A percentile compares a stretch with the other conserved stretches of the same genome.
Conservation (phyloP, 2,797 vertebrate species). For the Acanthornis magna region DNA sequence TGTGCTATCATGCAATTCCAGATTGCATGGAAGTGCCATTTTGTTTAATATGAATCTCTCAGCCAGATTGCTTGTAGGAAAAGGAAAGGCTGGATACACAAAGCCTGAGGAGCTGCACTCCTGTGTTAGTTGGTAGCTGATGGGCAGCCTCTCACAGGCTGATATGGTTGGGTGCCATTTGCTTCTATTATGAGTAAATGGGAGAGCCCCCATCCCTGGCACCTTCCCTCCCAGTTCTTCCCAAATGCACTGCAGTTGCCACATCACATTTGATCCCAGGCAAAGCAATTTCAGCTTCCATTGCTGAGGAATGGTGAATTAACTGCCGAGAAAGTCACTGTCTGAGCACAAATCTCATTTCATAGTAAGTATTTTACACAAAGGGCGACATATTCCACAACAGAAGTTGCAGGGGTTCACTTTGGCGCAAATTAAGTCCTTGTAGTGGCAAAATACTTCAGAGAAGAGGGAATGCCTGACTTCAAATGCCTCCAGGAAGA, state of each 20-base stretch:
- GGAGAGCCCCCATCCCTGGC: background rate
- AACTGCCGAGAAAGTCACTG: background rate
- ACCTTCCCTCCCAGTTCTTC: background rate
- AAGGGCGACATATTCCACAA: fast-evolving
- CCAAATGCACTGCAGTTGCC: background rate
- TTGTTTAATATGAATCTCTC: background rate
- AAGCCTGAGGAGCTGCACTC: background rate
- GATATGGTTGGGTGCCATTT: background rate
- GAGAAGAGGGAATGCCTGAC: fast-evolving
- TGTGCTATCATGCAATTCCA: background rate
- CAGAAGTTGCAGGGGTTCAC: background rate
- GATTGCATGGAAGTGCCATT: background rate
- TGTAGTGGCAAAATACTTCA: background rate
- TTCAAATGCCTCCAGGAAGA: background rate
- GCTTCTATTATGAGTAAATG: background rate
- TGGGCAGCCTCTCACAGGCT: background rate
- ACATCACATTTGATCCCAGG: background rate
- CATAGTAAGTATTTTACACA: background rate
- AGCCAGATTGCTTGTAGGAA: background rate
- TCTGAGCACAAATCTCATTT: background rate
- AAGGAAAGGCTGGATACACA: background rate
- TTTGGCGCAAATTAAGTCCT: background rate
- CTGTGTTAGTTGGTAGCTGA: background rate
- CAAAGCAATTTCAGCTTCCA: background rate
- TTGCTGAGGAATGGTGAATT: background rate